Evolutionary conservation across 2,797 vertebrate genomes (phyloP).

Genomic region (Chloroceryle amazona): DNA sequence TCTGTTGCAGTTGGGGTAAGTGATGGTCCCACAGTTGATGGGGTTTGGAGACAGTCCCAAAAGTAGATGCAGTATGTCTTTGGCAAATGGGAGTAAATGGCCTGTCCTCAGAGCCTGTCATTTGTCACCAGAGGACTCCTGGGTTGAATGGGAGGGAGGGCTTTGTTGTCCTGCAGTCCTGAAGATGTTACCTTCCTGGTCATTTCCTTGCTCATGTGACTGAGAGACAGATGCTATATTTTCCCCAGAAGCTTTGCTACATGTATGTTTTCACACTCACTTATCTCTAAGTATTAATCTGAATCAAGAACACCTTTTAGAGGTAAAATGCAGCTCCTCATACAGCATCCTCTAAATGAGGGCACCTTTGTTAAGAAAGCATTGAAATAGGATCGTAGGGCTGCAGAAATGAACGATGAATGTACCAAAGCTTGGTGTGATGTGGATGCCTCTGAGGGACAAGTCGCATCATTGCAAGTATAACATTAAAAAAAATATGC

Average conservation of each 20-base stretch:
- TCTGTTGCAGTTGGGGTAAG: neutral
- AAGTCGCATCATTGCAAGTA: neutral
- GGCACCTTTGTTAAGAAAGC: neutral
- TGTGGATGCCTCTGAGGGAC: neutral
- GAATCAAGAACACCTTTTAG: neutral
- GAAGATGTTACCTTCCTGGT: neutral
- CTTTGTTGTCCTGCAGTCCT: neutral
- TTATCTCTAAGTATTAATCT: neutral
- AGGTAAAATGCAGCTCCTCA: neutral
- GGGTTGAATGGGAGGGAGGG: neutral
- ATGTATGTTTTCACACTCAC: rapidly evolving
- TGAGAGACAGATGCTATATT: neutral
- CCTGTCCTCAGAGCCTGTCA: neutral
- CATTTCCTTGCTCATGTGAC: neutral
- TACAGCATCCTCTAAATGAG: neutral
- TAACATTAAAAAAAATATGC: neutral
- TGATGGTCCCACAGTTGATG: neutral
- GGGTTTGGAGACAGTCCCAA: neutral
- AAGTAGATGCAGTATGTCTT: neutral
- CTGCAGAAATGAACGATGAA: neutral
- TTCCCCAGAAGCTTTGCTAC: neutral
- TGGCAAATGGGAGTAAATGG: rapidly evolving
- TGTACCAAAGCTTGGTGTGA: neutral
- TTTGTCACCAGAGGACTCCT: too few species aligned
- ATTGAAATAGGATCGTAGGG: neutral